Conservation (phyloP, 2,113 vertebrate genomes). For the Chaetodon trifascialis region DNA sequence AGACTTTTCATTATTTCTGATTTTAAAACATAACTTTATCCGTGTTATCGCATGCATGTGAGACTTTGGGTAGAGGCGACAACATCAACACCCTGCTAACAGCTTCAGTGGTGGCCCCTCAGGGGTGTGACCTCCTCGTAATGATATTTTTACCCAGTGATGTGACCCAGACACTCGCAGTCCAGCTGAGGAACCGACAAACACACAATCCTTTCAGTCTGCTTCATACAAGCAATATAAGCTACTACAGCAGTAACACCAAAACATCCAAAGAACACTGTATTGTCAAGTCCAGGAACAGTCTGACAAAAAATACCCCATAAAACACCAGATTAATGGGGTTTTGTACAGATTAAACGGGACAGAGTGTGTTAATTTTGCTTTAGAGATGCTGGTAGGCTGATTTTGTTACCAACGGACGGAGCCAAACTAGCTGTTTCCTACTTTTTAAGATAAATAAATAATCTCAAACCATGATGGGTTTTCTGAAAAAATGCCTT, state of each 20-base stretch:
- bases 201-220: slow-evolving; percentile 21
- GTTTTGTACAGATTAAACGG: not conserved
- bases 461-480: not conserved
- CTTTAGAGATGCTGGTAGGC: too few relatives aligned
- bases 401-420: not conserved
- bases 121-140: slow-evolving; percentile 31
- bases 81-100: slow-evolving; percentile 50
- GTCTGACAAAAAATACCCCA: too few relatives aligned
- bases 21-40: not conserved
- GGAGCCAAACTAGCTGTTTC: not conserved
- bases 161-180: slow-evolving; percentile 36
- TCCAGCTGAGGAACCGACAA: slow-evolving; percentile 20
- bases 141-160: slow-evolving; percentile 54
- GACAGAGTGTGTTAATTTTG: too few relatives aligned
- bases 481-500: not conserved
- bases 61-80: slow-evolving; percentile 16
- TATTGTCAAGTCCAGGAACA: not conserved
- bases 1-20: not conserved
- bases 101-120: slow-evolving; percentile 43
- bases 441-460: not conserved
- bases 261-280: not conserved
- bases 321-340: too few relatives aligned
- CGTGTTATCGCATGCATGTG: slow-evolving; percentile 7
- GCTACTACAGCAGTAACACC: not conserved
- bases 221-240: not conserved